Evolutionary conservation across 2,888 invertebrate genomes (phyloP).

Genomic region (Pilophorus perplexus): DNA sequence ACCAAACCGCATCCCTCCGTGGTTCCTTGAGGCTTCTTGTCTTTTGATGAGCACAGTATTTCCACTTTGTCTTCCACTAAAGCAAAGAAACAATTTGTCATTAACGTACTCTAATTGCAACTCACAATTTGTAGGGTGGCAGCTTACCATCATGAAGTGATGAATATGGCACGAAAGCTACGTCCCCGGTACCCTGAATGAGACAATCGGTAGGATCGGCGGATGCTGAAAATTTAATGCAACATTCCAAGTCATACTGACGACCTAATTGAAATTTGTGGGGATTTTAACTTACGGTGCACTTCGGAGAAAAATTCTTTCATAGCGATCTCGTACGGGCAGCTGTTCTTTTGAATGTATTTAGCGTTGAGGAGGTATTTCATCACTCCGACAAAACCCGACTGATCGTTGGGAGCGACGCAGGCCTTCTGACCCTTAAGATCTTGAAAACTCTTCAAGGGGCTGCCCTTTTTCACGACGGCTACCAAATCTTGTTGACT

Average conservation of each 20-base stretch:
- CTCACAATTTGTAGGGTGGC: background rate
- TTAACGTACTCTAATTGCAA: background rate
- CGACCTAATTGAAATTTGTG: no score
- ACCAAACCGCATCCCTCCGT: conserved; percentile 63
- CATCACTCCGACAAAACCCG: conserved; percentile 55
- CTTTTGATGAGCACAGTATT: conserved; percentile 65
- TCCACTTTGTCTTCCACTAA: conserved; percentile 50
- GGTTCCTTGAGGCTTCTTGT: conserved; percentile 57
- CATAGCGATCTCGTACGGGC: conserved; percentile 59
- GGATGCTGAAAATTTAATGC: conserved; percentile 47
- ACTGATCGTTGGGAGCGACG: conserved; percentile 55
- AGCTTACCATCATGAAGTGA: conserved; percentile 35
- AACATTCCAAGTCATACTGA: no score
- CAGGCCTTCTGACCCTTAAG: conserved; percentile 63
- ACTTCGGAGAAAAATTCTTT: conserved; percentile 63
- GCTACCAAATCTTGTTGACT: conserved; percentile 64
- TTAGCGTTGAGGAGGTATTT: conserved; percentile 60
- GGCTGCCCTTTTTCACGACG: conserved; percentile 62
- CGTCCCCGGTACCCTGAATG: conserved; percentile 54
- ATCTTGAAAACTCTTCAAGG: conserved; percentile 59
- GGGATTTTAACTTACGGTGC: conserved; percentile 39
- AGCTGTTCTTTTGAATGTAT: conserved; percentile 59
- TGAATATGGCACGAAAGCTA: conserved; percentile 54
- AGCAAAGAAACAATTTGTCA: background rate
- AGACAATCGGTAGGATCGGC: conserved; percentile 51